phyloP scores from a whole-genome alignment of 2,113 vertebrate genomes.

The Sylvia atricapilla region DNA sequence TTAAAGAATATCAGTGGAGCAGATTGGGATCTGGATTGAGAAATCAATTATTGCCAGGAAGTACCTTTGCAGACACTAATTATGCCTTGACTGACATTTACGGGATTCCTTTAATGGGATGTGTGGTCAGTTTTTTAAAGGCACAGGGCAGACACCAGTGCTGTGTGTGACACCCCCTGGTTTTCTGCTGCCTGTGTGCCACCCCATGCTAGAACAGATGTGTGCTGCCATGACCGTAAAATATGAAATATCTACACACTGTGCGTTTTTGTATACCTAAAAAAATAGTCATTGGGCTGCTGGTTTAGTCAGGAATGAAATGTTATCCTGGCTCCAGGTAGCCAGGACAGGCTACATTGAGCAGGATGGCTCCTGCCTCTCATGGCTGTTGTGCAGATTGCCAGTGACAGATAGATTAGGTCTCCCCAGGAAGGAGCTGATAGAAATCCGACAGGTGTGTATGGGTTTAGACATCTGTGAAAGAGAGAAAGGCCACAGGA shows the following conservation, averaged over 20 bases:
- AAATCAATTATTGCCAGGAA: slow-evolving; percentile 56
- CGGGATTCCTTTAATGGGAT: not conserved
- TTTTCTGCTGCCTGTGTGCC: not conserved
- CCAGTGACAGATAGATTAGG: not conserved
- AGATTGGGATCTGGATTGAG: slow-evolving; percentile 43
- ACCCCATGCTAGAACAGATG: not conserved
- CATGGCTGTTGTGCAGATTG: not conserved
- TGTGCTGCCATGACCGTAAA: not conserved
- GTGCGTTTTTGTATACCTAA: not conserved
- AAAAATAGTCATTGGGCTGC: not conserved
- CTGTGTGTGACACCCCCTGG: not conserved
- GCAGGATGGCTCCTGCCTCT: not conserved
- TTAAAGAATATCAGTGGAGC: slow-evolving; percentile 46
- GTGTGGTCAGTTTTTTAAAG: slow-evolving; percentile 43
- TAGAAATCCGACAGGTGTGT: not conserved
- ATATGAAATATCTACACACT: not conserved
- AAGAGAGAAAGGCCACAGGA: not conserved
- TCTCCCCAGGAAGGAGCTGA: not conserved
- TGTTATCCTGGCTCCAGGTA: not conserved
- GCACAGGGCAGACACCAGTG: not conserved
- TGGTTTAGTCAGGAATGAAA: not conserved
- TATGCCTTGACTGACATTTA: slow-evolving; percentile 29
- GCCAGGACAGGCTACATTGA: not conserved
- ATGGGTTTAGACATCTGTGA: not conserved
- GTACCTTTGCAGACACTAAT: slow-evolving; percentile 26